Evolutionary conservation across 2,797 vertebrate genomes (phyloP), one percentile per base, ranked within the genome.

Genomic region (Periophthalmus magnuspinnatus): DNA sequence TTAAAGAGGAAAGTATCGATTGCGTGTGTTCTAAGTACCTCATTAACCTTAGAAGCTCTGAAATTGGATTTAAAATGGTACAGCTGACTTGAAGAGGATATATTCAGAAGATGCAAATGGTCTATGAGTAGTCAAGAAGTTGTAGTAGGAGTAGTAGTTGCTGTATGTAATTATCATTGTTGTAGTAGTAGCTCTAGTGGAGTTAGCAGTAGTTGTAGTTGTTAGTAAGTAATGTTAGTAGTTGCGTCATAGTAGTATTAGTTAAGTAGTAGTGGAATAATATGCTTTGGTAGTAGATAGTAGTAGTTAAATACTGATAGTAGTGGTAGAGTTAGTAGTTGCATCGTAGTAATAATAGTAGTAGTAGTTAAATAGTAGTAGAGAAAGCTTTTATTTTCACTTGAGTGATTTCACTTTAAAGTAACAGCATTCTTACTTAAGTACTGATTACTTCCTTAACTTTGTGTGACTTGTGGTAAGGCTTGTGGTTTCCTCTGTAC

Each of bases 1-100:
- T 76, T 52, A 60, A 76, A 68, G 68, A n/a, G 68, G 50, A 34
- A 36, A 24, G 19, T 67, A 75, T 78, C 74, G 79, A 83, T 83
- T 80, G 70, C 72, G 59, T 67, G 47, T 58, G 38, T 16, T 71
- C 59, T 52, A 72, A 67, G 32, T 33, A 61, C 54, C 41, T 55
- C 59, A 74, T 78, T 84, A 73, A 82, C 72, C 32, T 62, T 16
- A 1, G 6, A 63, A 57, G 73, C 34, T 61, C 65, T 9, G 52
- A 70, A 76, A 66, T 33, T 61, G 2, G 13, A 70, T 83, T 83
- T 75, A 9, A 54, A 24, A 67, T 50, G 45, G 63, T 47, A 65
- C 38, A n/a, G n/a, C 14, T 28, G 61, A 24, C 14, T 28, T 48
- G 41, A 48, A 64, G 24, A 64, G 45, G n/a, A 16, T 63, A 2